These are phyloP conservation scores for Bovichtus diacanthus DNA, from an alignment of 2,797 vertebrate genomes.

Conservation along the genomic window DNA sequence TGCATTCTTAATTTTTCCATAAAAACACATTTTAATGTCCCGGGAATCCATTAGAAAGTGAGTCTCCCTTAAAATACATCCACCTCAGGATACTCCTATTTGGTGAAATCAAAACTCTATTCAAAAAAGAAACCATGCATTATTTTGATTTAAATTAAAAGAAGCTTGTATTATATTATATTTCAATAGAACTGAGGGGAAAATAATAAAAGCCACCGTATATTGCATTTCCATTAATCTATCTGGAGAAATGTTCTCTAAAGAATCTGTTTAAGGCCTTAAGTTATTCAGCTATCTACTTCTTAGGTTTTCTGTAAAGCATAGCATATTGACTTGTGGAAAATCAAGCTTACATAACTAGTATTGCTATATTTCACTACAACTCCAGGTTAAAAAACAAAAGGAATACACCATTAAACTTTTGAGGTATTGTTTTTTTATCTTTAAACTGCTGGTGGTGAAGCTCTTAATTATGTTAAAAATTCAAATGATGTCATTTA, in stretches of 20 bases:
- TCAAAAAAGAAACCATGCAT: background rate
- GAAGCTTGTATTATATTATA: background rate
- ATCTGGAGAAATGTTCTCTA: background rate
- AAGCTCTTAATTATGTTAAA: background rate
- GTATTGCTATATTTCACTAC: no score
- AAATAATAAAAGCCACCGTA: background rate
- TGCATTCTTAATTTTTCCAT: constrained; percentile 39
- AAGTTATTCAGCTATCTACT: background rate
- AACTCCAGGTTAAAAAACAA: background rate
- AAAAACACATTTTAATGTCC: constrained; percentile 31
- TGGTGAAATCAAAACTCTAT: background rate
- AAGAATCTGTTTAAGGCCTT: background rate
- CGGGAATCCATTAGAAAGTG: constrained; percentile 24
- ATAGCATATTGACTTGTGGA: background rate
- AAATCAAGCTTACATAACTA: constrained; percentile 10
- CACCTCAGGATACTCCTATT: background rate
- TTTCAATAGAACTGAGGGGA: background rate
- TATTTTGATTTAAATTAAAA: background rate
- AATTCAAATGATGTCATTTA: background rate
- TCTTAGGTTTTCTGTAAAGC: constrained; percentile 6
- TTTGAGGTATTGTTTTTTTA: background rate
- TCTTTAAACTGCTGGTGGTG: background rate
- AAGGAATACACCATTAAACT: background rate
- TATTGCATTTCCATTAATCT: background rate
- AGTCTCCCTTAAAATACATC: background rate